phyloP scores from a whole-genome alignment of 2,797 vertebrate species.

The Tragopan temminckii region DNA sequence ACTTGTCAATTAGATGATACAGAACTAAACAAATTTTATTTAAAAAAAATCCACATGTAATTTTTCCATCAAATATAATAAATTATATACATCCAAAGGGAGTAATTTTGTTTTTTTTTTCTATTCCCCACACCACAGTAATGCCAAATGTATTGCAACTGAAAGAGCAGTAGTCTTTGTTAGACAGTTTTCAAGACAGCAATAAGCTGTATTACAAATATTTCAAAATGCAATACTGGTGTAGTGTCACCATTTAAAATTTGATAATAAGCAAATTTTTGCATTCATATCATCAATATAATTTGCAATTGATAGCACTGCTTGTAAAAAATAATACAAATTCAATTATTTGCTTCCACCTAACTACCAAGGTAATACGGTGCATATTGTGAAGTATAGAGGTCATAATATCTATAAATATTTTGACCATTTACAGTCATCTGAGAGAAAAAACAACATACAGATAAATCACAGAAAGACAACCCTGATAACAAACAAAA shows the following conservation, averaged over 20 bases:
- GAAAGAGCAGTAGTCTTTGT: background rate
- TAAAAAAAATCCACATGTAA: background rate
- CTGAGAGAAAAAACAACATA: background rate
- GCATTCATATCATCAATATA: background rate
- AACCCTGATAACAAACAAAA: background rate
- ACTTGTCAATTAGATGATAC: background rate
- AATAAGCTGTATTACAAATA: background rate
- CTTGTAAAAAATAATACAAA: conserved; percentile 7
- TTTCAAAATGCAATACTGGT: background rate
- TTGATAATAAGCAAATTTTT: background rate
- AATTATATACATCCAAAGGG: background rate
- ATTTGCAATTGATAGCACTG: background rate
- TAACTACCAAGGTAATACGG: background rate
- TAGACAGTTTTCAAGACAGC: background rate
- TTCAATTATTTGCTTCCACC: conserved; percentile 20
- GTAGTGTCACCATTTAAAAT: background rate
- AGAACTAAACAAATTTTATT: background rate
- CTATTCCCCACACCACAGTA: background rate
- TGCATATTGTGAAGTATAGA: background rate
- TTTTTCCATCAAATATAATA: background rate
- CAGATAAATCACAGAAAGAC: background rate
- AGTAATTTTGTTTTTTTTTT: background rate
- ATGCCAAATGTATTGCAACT: background rate
- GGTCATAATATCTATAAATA: background rate
- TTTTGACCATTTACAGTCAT: background rate